Base-by-base conservation (phyloP, 1,140 invertebrate genomes). In the Drosophila leontia region DNA sequence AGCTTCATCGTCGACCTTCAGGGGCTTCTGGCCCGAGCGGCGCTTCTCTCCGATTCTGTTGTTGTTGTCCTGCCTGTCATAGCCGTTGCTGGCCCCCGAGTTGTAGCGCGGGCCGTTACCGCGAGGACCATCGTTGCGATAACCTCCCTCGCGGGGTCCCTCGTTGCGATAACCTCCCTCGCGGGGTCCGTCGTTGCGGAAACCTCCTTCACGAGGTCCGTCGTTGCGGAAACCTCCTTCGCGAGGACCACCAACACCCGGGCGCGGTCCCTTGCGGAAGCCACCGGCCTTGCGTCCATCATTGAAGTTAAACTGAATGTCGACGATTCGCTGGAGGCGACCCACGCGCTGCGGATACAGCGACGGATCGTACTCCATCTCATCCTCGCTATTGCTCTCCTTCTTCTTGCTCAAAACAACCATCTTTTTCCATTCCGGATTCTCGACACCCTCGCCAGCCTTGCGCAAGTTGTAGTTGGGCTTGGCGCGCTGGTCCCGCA, bases 391-490 rank as follows among this genome's bases (percentile, higher is more conserved):
- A 29, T 94, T 94, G n/a, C 94, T 94, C 35, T 94, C 95, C 64
- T 95, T 91, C 56, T 92, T 92, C 62, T 92, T 92, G 59, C 70
- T 84, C 51, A 92, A 59, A 2, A 88, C 86, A 7, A 97, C 96
- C 95, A 98, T 97, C 79, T 98, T 98, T 93, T 98, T 98, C 97
- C 97, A 98, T 93, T 98, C 97, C 34, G 95, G 95, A 47, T 96
- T 94, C 92, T 98, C 97, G 86, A 97, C 97, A 32, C 98, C 98
- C 93, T 99, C 97, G 32, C 97, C 97, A 67, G 97, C 97, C 93
- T 98, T 98, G 44, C 98, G 95, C 75, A 98, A 92, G 93, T 99
- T 98, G 91, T 96, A 98, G 71, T 96, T 95, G 19, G 97, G 97
- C 82, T 96, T 97, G 37, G 94, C 94, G 82, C 96, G 95, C 62